These are phyloP conservation scores for Andricus quercusramuli DNA, from an alignment of 2,888 invertebrate species.

Conservation along the genomic window DNA sequence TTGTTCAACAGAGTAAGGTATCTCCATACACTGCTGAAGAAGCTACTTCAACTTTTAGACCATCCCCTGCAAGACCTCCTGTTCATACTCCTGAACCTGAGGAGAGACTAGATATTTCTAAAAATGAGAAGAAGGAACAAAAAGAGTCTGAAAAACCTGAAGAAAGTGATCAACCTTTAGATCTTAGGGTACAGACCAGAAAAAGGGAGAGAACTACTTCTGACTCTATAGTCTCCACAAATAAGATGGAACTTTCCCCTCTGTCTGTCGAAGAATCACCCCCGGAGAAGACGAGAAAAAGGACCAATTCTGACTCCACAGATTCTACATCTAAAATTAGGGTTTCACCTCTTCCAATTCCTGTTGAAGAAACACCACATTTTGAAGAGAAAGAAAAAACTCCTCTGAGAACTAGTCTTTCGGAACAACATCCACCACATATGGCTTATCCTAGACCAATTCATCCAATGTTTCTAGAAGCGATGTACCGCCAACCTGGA, in stretches of 20 bases:
- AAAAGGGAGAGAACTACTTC: constrained; percentile 58
- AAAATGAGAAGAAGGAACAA: background rate
- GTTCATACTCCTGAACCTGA: constrained; percentile 67
- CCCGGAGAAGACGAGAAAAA: constrained; percentile 64
- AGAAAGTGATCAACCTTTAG: constrained; percentile 71
- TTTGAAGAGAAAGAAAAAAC: constrained; percentile 55
- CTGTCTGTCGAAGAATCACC: constrained; percentile 51
- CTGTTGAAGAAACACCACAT: constrained; percentile 42
- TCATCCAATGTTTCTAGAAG: constrained; percentile 85
- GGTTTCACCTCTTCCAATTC: constrained; percentile 42
- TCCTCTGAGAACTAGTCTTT: constrained; percentile 54
- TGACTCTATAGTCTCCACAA: background rate
- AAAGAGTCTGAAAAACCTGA: constrained; percentile 35
- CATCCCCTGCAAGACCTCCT: constrained; percentile 84
- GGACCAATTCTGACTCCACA: background rate
- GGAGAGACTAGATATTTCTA: constrained; percentile 47
- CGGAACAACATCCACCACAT: constrained; percentile 77
- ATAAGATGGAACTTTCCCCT: constrained; percentile 9
- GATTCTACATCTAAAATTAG: constrained; percentile 9
- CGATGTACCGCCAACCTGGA: constrained; percentile 69
- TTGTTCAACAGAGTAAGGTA: constrained; percentile 80
- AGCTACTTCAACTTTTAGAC: constrained; percentile 82
- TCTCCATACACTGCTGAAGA: constrained; percentile 86
- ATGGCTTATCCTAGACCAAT: constrained; percentile 91
- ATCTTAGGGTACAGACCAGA: constrained; percentile 71